These are phyloP conservation scores for Pelodiscus sinensis DNA, from an alignment of 2,113 vertebrate genomes.

Conservation along the genomic window DNA sequence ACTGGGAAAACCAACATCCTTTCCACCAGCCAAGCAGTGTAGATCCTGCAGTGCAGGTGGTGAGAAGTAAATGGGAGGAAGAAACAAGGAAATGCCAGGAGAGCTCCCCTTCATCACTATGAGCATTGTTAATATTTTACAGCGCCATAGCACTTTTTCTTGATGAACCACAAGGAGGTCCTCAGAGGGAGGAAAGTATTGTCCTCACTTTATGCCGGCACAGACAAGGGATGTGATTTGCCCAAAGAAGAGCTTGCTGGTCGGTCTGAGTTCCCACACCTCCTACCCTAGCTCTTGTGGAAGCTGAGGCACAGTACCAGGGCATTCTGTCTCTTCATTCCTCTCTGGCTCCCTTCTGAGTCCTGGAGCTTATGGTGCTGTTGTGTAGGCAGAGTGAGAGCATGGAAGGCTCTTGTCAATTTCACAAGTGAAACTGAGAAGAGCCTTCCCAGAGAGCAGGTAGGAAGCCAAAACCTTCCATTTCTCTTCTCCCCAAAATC, in stretches of 20 bases:
- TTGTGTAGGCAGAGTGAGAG: neutral
- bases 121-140: neutral
- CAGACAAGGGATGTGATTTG: rapidly evolving
- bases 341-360: no score
- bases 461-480: neutral
- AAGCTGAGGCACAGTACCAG: neutral
- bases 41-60: rapidly evolving
- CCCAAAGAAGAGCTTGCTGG: neutral
- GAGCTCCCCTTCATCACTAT: neutral
- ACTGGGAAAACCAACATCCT: neutral
- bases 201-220: neutral
- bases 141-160: neutral
- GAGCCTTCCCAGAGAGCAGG: neutral
- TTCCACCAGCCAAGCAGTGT: neutral
- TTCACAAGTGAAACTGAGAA: neutral
- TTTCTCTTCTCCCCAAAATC: neutral
- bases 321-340: neutral
- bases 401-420: neutral
- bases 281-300: neutral
- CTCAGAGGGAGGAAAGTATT: neutral
- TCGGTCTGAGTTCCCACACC: neutral
- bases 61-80: neutral
- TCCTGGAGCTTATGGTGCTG: neutral
- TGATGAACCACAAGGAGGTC: neutral
- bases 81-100: neutral